Base-by-base conservation (phyloP, 2,113 vertebrate genomes). In the Morone saxatilis region DNA sequence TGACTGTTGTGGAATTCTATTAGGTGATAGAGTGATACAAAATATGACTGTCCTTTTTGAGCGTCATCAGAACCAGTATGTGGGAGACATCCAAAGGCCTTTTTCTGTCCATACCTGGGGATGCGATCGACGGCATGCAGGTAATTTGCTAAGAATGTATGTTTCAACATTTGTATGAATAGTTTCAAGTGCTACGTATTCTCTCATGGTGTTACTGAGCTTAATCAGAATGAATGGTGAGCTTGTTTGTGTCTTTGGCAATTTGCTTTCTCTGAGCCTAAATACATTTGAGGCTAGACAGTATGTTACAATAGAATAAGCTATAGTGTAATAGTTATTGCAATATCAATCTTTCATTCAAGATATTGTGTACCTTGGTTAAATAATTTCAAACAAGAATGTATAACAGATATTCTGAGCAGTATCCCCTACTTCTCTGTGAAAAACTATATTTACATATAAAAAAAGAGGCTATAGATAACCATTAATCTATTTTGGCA, bases 1-100 rank as follows among this genome's bases (percentile, higher is more conserved):
- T 93, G 93, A 94, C 90, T 93, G 70, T 86, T 80, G 70, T 80
- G 73, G 89, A 86, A 94, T 94, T 93, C 85, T 94, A 93, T 94
- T 93, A 94, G 88, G 88, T 72, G 89, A 93, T 77, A 70, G 88
- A 90, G 71, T 81, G 88, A 93, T 89, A 82, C 89, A 93, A 91
- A 92, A 92, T 84, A 90, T 81, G 86, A 81, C 90, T 88, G 78
- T 81, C 71, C 85, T 89, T 91, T 31, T 92, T 92, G 71, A 89
- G 84, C 76, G 87, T 81, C 80, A 88, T 88, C 73, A 47, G 56
- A 71, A 71, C 51, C 73, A 19, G 77, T 45, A 8, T 80, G 75
- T 62, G 63, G 14, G 50, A 80, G 63, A 63, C 70, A 75, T 63
- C 54, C 59, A 80, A 75, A 75, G 80, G 53, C 14, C 54, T 14